Evolutionary conservation across 2,888 invertebrate species (phyloP).

Genomic region (Oxyteleia sp.): DNA sequence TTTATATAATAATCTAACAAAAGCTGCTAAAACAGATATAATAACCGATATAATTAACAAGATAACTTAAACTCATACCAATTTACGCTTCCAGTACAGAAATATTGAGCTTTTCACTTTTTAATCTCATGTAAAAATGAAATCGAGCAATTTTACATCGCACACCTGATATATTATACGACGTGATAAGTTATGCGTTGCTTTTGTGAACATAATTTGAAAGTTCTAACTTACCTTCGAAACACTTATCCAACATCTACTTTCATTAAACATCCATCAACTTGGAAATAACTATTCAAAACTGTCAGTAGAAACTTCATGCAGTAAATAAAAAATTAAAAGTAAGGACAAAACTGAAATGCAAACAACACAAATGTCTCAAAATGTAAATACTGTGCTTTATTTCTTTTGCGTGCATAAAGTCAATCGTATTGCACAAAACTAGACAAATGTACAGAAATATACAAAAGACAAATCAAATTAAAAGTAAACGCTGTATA

Average conservation of each 20-base stretch:
- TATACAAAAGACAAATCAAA: neutral
- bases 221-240: neutral
- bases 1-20: too few species aligned
- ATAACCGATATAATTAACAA: too few species aligned
- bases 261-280: neutral
- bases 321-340: neutral
- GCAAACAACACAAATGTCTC: slow-evolving; percentile 1
- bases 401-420: slow-evolving; percentile 3
- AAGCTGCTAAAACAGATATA: too few species aligned
- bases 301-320: neutral
- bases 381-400: neutral
- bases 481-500: neutral
- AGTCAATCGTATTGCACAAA: slow-evolving; percentile 5
- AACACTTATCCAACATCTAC: neutral
- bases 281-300: neutral
- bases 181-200: too few species aligned
- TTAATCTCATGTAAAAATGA: slow-evolving; percentile 1
- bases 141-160: neutral
- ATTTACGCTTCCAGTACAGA: too few species aligned
- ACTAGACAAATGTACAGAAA: neutral
- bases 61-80: too few species aligned
- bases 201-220: too few species aligned
- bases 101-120: too few species aligned
- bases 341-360: neutral
- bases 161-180: too few species aligned